These are phyloP conservation scores for Bubo scandiacus DNA, from an alignment of 2,113 vertebrate species.

Conservation along the genomic window DNA sequence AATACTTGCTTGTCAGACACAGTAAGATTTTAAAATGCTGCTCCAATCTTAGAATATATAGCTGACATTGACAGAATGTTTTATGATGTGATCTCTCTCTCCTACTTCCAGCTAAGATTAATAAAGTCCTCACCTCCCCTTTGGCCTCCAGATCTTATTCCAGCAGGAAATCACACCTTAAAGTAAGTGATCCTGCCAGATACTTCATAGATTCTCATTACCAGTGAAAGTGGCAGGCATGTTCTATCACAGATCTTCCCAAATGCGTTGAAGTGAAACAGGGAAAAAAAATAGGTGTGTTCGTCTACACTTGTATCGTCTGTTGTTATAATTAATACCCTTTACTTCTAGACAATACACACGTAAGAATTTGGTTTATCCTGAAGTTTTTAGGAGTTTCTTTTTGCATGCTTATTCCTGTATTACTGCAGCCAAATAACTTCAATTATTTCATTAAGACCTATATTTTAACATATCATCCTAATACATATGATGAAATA, in stretches of 20 bases:
- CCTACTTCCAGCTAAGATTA: conserved; percentile 26
- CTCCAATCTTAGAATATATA: background rate
- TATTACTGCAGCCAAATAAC: background rate
- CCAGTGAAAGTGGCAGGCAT: background rate
- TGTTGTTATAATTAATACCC: background rate
- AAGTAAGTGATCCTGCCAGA: conserved; percentile 24
- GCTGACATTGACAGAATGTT: conserved; percentile 19
- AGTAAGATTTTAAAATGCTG: background rate
- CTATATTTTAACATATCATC: background rate
- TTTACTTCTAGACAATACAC: background rate
- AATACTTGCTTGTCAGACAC: background rate
- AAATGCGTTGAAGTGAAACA: background rate
- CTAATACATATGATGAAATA: background rate
- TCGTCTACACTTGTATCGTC: background rate
- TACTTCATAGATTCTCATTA: background rate
- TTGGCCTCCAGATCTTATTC: conserved; percentile 37
- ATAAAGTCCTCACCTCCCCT: conserved; percentile 19
- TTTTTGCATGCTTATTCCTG: background rate
- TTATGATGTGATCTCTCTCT: background rate
- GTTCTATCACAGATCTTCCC: background rate
- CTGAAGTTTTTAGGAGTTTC: background rate
- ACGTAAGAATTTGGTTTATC: background rate
- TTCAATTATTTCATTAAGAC: background rate
- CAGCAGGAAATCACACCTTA: conserved; percentile 51
- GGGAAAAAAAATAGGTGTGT: background rate